Conservation (phyloP, 2,797 vertebrate species). For the Lutjanus campechanus region DNA sequence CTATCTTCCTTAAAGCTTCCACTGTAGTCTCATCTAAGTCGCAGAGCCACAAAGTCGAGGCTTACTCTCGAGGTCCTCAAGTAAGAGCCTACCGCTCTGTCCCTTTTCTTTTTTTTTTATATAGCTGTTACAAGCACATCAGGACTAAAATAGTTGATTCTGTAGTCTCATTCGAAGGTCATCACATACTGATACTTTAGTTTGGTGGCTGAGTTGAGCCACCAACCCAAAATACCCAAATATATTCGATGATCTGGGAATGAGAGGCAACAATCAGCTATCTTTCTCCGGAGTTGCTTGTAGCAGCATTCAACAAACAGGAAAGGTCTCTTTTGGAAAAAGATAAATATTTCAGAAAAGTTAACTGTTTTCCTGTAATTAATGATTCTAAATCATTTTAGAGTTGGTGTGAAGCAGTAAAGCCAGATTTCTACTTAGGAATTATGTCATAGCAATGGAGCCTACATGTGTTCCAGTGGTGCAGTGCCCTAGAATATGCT, state of each 20-base stretch:
- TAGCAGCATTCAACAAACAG: background rate
- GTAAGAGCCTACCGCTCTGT: background rate
- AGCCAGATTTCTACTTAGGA: background rate
- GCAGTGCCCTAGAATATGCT: background rate
- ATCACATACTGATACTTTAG: too few species aligned
- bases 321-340: background rate
- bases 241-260: too few species aligned
- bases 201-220: too few species aligned
- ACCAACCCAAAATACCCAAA: too few species aligned
- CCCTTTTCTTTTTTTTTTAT: background rate
- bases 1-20: constrained; percentile 32
- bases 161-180: too few species aligned
- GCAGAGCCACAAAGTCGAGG: constrained; percentile 7
- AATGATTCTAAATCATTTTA: background rate
- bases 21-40: constrained; percentile 6
- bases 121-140: too few species aligned
- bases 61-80: constrained; percentile 17
- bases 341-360: background rate
- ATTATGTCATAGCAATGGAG: background rate
- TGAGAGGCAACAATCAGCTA: too few species aligned
- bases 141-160: too few species aligned
- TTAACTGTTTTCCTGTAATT: background rate
- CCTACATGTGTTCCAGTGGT: too few species aligned
- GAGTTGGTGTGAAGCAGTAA: background rate
- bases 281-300: too few species aligned